A percentile compares a stretch with the other conserved stretches of the same genome.
Conservation (phyloP, 2,113 vertebrate species). For the Ursus arctos region DNA sequence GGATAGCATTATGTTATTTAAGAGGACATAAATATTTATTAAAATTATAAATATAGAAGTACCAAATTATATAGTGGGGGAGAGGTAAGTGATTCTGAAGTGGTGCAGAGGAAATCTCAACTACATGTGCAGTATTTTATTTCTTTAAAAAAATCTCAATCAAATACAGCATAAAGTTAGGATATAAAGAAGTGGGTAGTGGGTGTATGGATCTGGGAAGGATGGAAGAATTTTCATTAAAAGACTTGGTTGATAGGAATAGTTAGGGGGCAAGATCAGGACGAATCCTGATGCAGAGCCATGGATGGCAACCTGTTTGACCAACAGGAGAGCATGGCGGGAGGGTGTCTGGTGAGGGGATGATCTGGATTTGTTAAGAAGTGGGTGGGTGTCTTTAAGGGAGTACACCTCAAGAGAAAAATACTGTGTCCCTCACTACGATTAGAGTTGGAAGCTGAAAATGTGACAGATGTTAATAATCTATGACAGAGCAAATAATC, state of each 20-base stretch:
- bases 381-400: neutral
- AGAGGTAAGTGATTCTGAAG: slow-evolving; percentile 16
- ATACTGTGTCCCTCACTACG: neutral
- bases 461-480: neutral
- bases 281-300: slow-evolving; percentile 6
- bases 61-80: neutral
- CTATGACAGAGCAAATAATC: neutral
- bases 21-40: slow-evolving; percentile 23
- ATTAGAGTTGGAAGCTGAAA: neutral
- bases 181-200: neutral
- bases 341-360: neutral
- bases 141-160: slow-evolving; percentile 22
- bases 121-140: neutral
- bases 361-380: neutral
- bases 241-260: neutral
- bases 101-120: neutral
- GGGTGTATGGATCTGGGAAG: neutral
- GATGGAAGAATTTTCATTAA: neutral
- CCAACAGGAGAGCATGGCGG: neutral
- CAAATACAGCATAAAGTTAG: neutral
- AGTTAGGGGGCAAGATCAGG: neutral
- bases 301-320: neutral
- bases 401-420: neutral
- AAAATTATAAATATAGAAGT: neutral
- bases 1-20: neutral